A percentile compares a stretch with the other conserved stretches of the same genome.
These are phyloP conservation scores for Gallinago jamesoni DNA, from an alignment of 2,113 vertebrate genomes.

Conservation along the genomic window DNA sequence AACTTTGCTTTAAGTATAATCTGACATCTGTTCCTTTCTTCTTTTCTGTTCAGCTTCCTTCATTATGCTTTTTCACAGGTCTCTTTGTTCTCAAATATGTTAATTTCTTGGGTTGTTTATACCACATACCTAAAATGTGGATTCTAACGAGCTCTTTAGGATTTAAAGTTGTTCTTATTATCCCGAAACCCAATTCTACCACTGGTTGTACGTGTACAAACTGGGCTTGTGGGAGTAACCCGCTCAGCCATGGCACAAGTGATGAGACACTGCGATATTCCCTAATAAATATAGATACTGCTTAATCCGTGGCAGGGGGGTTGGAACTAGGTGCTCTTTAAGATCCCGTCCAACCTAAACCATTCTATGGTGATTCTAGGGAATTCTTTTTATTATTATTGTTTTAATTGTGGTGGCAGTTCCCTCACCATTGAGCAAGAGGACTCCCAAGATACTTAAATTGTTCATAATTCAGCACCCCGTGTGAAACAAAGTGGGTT, in stretches of 20 bases:
- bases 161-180: neutral
- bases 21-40: slow-evolving; percentile 61
- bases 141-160: neutral
- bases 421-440: neutral
- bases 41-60: slow-evolving; percentile 23
- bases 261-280: neutral
- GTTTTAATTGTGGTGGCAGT: neutral
- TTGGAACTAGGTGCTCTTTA: neutral
- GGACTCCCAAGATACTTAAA: neutral
- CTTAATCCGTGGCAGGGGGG: neutral
- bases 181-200: neutral
- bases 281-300: neutral
- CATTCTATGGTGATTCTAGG: neutral
- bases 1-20: slow-evolving; percentile 42
- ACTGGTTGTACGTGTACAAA: neutral
- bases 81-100: slow-evolving; percentile 46
- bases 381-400: neutral
- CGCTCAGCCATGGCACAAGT: neutral
- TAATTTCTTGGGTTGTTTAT: slow-evolving; percentile 25
- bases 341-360: neutral
- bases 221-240: neutral
- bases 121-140: neutral
- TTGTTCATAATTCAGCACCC: neutral
- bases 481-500: neutral
- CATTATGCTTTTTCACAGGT: slow-evolving; percentile 20